Evolutionary conservation across 2,113 vertebrate species (phyloP), one percentile per base, ranked within the genome.

Genomic region (Callospermophilus lateralis): DNA sequence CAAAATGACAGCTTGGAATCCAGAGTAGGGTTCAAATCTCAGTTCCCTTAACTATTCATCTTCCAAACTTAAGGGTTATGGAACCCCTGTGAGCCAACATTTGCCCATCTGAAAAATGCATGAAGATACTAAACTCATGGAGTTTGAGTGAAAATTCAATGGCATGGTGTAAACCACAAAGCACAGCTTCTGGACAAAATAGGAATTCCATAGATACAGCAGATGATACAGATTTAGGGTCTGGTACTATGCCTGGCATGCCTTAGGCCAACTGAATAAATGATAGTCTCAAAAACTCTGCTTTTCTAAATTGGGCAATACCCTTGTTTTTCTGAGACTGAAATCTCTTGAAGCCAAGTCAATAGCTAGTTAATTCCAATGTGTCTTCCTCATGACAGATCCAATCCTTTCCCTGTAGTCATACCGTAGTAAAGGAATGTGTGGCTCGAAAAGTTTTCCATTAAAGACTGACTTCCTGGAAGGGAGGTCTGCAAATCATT

Each of bases 401-500:
- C 8, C 26, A 42, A 24, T 78, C 79, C 37, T 55, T 58, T 92
- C 84, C 89, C 86, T 34, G 37, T 55, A 84, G 37, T 81, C 87
- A 48, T 4, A 37, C 65, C 19, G 4, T 34, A 32, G 28, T 51
- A 58, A 81, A 94, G 68, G 93, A 92, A 94, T 88, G 84, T 85
- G 80, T 45, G 32, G 78, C 48, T 65, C 42, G 34, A 78, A 84
- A 48, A 89, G 84, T 83, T 95, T 97, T 92, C 95, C 65, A 80
- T 89, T 93, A 65, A 97, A 89, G 68, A 86, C 58, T 32, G 68
- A 70, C 87, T 90, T 97, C 91, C 89, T 93, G 95, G 86, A 96
- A 95, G 74, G 67, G 39, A 92, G 76, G 42, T 37, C 80, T 96
- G 90, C 94, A 96, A 97, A 95, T 95, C 97, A 94, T 81, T 90